phyloP scores from a whole-genome alignment of 2,888 invertebrate genomes.

The Macrosiphum euphorbiae region DNA sequence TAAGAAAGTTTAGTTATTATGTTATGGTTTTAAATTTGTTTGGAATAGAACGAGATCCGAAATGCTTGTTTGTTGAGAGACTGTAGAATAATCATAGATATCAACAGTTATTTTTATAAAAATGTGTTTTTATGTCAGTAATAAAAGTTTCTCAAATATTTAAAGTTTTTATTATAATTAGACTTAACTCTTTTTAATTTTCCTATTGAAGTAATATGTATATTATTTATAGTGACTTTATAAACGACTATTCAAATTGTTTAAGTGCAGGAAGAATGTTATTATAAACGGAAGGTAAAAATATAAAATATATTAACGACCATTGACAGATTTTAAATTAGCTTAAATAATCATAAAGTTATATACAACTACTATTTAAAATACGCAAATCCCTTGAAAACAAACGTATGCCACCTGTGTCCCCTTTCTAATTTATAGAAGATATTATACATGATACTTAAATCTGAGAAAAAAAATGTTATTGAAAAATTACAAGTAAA shows the following conservation, averaged over 20 bases:
- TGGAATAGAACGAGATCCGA: neutral
- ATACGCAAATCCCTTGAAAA: neutral
- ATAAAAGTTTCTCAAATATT: neutral
- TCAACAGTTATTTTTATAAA: neutral
- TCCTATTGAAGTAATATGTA: neutral
- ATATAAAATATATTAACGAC: neutral
- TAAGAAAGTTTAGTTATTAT: slow-evolving; percentile 33
- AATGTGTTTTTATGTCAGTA: neutral
- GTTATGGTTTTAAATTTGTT: slow-evolving; percentile 34
- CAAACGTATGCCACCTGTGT: neutral
- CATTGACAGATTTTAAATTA: neutral
- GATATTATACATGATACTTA: neutral
- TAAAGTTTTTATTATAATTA: neutral
- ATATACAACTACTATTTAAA: neutral
- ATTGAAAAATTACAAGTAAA: neutral
- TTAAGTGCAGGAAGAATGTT: neutral
- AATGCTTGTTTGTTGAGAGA: neutral
- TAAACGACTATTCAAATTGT: neutral
- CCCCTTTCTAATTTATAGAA: neutral
- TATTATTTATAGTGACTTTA: neutral
- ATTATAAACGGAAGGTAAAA: neutral
- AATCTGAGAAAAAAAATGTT: neutral
- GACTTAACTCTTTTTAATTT: neutral
- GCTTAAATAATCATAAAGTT: neutral
- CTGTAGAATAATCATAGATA: neutral